phyloP scores from a whole-genome alignment of 2,113 vertebrate species.

The Bettongia penicillata region DNA sequence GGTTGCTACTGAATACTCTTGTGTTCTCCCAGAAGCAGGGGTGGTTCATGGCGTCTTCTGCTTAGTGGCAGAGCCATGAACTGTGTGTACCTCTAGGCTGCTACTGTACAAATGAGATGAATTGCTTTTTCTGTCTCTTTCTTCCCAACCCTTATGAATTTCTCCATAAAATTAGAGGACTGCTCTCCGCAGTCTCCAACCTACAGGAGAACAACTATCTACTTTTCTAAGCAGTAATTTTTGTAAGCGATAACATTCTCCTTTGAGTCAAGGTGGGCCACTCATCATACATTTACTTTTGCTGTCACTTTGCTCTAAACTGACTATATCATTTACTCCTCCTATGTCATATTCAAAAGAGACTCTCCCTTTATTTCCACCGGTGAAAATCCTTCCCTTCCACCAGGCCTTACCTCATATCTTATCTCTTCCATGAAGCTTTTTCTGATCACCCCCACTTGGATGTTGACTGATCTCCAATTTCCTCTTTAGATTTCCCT shows the following conservation, averaged over 20 bases:
- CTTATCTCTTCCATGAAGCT: background rate
- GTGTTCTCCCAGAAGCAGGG: background rate
- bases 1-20: background rate
- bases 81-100: slow-evolving; percentile 2
- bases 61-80: background rate
- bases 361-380: background rate
- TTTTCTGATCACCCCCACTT: background rate
- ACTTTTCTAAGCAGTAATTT: background rate
- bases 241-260: background rate
- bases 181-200: background rate
- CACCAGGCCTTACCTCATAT: background rate
- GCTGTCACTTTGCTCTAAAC: background rate
- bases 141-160: background rate
- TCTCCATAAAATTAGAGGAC: background rate
- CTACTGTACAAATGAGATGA: background rate
- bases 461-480: background rate
- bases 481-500: background rate
- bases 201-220: background rate
- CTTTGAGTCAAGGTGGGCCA: background rate
- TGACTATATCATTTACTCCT: background rate
- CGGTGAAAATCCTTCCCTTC: background rate
- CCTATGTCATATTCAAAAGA: background rate
- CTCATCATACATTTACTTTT: background rate
- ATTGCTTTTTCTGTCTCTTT: background rate
- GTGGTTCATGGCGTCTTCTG: background rate